phyloP scores from a whole-genome alignment of 2,888 invertebrate genomes.

The Tubulanus polymorphus region DNA sequence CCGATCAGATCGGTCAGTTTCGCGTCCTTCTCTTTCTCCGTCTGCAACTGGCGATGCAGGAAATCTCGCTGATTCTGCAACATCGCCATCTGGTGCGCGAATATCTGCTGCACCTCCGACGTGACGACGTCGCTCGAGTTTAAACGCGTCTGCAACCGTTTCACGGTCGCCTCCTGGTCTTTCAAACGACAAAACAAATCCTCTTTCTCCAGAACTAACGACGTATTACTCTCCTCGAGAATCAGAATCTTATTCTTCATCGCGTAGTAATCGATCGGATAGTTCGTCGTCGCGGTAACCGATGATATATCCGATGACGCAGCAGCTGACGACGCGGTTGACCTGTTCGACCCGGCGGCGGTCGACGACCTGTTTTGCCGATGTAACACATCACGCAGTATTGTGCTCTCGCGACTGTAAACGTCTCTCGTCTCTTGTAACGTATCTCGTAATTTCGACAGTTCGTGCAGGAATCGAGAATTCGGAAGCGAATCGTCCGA shows the following conservation, averaged over 20 bases:
- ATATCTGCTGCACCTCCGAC: conserved; percentile 26
- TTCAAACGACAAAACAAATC: conserved; percentile 27
- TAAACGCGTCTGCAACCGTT: conserved; percentile 28
- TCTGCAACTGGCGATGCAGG: conserved; percentile 28
- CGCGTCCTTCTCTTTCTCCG: conserved; percentile 24
- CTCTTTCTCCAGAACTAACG: conserved; percentile 33
- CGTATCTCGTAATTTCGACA: conserved; percentile 28
- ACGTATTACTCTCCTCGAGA: conserved; percentile 31
- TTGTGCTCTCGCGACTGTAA: conserved; percentile 34
- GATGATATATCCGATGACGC: background rate
- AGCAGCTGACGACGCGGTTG: background rate
- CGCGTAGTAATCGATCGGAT: background rate
- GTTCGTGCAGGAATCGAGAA: conserved; percentile 29
- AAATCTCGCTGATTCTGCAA: conserved; percentile 38
- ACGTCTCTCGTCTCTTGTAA: conserved; percentile 34
- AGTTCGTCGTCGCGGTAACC: background rate
- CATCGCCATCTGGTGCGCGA: conserved; percentile 32
- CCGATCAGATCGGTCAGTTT: conserved; percentile 25
- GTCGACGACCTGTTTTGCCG: conserved; percentile 12
- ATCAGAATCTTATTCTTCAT: conserved; percentile 16
- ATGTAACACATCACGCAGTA: conserved; percentile 33
- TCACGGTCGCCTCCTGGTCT: conserved; percentile 36
- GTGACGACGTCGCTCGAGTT: conserved; percentile 17
- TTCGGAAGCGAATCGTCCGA: background rate
- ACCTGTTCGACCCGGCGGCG: background rate